A percentile compares a stretch with the other conserved stretches of the same genome.
These are phyloP conservation scores for Toxotes jaculatrix DNA, from an alignment of 2,113 vertebrate species.

Conservation along the genomic window DNA sequence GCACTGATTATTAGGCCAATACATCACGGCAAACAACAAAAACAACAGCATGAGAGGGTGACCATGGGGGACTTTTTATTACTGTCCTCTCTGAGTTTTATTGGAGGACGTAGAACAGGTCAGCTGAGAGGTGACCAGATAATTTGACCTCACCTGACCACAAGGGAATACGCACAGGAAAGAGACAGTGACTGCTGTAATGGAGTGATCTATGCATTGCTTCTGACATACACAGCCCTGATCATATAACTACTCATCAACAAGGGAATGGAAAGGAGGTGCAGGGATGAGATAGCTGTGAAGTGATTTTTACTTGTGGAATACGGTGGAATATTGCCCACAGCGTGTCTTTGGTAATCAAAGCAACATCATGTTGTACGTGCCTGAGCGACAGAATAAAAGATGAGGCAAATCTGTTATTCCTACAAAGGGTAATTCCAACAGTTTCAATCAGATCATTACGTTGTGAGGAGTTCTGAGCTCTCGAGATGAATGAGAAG, in stretches of 20 bases:
- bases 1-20: slow-evolving; percentile 73
- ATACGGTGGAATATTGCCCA: not conserved
- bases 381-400: slow-evolving; percentile 20
- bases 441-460: not conserved
- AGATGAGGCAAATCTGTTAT: not conserved
- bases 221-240: not conserved
- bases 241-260: slow-evolving; percentile 51
- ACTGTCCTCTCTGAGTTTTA: slow-evolving; percentile 53
- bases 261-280: not conserved
- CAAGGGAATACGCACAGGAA: slow-evolving; percentile 1
- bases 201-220: slow-evolving; percentile 15
- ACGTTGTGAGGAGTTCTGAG: not conserved
- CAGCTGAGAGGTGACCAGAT: slow-evolving; percentile 44
- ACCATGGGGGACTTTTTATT: slow-evolving; percentile 54
- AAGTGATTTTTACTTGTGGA: not conserved
- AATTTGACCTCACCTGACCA: slow-evolving; percentile 50
- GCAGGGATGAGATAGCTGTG: not conserved
- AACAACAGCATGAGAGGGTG: slow-evolving; percentile 16
- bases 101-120: slow-evolving; percentile 50
- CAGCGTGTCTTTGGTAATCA: slow-evolving; percentile 12
- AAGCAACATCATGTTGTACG: not conserved
- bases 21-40: slow-evolving; percentile 59
- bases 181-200: slow-evolving; percentile 21
- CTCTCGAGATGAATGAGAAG: not conserved
- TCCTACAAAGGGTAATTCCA: not conserved